Base-by-base conservation (phyloP, 1,140 invertebrate species). In the Hyposmocoma kahamanoa region DNA sequence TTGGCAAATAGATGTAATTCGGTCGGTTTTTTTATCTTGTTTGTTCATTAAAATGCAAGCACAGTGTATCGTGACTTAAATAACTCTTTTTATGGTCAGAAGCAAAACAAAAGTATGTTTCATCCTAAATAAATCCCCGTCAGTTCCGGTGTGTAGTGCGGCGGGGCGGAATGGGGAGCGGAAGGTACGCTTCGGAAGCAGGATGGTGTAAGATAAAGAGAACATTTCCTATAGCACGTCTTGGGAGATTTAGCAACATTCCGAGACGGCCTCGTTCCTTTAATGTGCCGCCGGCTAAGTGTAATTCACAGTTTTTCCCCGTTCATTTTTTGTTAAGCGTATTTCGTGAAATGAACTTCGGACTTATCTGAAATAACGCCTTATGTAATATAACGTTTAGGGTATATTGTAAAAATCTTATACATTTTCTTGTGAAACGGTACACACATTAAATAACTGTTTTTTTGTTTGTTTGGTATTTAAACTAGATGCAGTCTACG, bases 151-250 rank as follows among this genome's bases (percentile, higher is more conserved):
- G 67, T 77, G 60, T 65, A 67, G 61, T 59, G 66, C 67, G 63
- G 68, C 59, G 67, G 60, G 53, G 67, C 67, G 75, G 72, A 73
- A 73, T 57, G 63, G 56, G 57, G 59, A 63, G 57, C 71, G 72
- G 71, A 77, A 73, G 73, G 67, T 72, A 49, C 58, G 66, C 50
- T 74, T 67, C 73, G 79, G 75, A 83, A 82, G 65, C 68, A 67
- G 75, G 80, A 81, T 81, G 73, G 80, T 78, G 70, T 74, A 80
- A 84, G 80, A 84, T 81, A 84, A 81, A 81, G 77, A 71, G 77
- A 78, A 81, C 72, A 81, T 84, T 81, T 83, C 77, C 77, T 81
- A 70, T 73, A 67, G 68, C 71, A 63, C 63, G 63, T 78, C 74
- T 78, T 66, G 67, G 66, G 65, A 79, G 73, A 79, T 81, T 83